These are phyloP conservation scores for Esperia sulphurella DNA, from an alignment of 2,888 invertebrate genomes.

Conservation along the genomic window DNA sequence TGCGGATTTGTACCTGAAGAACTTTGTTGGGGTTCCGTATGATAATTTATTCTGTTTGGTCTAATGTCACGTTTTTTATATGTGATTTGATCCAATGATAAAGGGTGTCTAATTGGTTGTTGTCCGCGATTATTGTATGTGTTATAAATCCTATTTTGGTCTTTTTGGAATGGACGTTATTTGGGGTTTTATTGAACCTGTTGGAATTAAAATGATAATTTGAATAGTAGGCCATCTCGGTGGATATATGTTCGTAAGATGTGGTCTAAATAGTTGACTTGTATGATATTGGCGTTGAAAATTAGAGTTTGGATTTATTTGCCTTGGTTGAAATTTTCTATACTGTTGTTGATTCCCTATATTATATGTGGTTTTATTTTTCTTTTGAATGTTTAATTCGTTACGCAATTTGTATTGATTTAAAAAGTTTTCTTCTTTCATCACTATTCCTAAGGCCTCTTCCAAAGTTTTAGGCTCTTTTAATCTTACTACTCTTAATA, in stretches of 20 bases:
- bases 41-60: neutral
- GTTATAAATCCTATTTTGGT: neutral
- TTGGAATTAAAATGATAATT: neutral
- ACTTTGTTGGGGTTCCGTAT: neutral
- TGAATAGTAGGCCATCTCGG: neutral
- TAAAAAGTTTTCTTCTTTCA: constrained; percentile 13
- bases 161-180: neutral
- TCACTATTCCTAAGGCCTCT: constrained; percentile 12
- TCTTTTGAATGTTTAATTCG: neutral
- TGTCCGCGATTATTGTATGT: neutral
- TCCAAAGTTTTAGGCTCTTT: constrained; percentile 9
- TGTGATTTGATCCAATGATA: neutral
- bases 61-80: neutral
- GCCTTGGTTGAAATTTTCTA: too few relatives aligned
- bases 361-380: too few relatives aligned
- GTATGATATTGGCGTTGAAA: too few relatives aligned
- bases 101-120: neutral
- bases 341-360: too few relatives aligned
- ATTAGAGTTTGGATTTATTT: too few relatives aligned
- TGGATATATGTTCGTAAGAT: too few relatives aligned
- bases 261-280: too few relatives aligned
- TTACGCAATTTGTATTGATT: constrained; percentile 1
- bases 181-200: neutral
- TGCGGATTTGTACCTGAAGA: neutral
- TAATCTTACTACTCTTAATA: constrained; percentile 12